Percentiles rank a stretch among this genome's conserved stretches.
Conservation (phyloP, 2,113 vertebrate species). For the Actinemys pallida region DNA sequence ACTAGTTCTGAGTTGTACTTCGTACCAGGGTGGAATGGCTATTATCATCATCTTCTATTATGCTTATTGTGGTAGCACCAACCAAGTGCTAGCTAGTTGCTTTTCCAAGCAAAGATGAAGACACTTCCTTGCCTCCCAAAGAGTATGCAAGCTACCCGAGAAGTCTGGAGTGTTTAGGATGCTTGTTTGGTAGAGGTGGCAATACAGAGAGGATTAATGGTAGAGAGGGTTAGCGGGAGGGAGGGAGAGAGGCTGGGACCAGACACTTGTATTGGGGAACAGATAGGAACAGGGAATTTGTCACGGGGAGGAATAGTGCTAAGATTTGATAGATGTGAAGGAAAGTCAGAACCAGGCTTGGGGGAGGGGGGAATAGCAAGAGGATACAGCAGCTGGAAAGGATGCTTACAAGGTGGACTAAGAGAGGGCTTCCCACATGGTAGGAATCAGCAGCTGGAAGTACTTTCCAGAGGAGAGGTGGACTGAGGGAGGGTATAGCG, state of each 20-base stretch:
- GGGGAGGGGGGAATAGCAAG: not conserved
- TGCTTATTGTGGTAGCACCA: not conserved
- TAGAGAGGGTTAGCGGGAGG: not conserved
- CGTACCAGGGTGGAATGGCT: fast-evolving
- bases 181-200: not conserved
- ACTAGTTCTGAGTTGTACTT: fast-evolving
- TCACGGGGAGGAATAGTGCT: not conserved
- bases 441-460: not conserved
- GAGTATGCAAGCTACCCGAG: not conserved
- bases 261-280: not conserved
- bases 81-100: not conserved
- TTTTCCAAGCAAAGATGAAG: conserved; percentile 22
- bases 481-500: not conserved
- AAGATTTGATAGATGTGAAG: not conserved
- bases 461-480: not conserved
- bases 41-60: not conserved
- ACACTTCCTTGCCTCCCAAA: not conserved
- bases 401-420: not conserved
- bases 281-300: not conserved
- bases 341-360: not conserved
- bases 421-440: not conserved
- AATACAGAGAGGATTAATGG: not conserved
- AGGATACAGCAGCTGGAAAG: not conserved
- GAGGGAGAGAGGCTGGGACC: not conserved
- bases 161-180: not conserved